Evolutionary conservation across 2,888 invertebrate genomes (phyloP).

Genomic region (Piscicola geometra): DNA sequence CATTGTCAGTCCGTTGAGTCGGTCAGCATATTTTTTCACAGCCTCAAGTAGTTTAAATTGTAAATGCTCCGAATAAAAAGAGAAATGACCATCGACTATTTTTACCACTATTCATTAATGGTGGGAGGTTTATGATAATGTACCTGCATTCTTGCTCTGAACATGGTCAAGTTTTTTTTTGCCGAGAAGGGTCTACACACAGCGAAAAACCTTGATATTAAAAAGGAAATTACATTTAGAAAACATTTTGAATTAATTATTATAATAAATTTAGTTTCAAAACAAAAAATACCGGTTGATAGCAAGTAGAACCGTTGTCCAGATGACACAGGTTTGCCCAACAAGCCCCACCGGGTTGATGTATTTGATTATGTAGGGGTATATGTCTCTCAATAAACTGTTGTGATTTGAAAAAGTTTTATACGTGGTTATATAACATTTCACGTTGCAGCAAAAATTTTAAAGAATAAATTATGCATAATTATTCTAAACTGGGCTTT

Average conservation of each 20-base stretch:
- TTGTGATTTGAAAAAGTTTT: no score
- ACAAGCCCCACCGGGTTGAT: slow-evolving; percentile 39
- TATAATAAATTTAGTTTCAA: background rate
- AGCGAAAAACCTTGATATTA: slow-evolving; percentile 35
- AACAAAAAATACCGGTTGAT: slow-evolving; percentile 38
- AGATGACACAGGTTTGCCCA: slow-evolving; percentile 40
- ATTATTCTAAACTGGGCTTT: no score
- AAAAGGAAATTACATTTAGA: background rate
- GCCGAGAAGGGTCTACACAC: slow-evolving; percentile 41
- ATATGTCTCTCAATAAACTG: background rate
- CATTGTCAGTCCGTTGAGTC: no score
- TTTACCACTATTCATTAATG: no score
- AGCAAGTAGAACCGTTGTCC: slow-evolving; percentile 43
- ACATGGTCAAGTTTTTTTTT: slow-evolving; percentile 35
- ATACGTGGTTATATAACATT: background rate
- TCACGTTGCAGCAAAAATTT: background rate
- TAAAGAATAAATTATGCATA: background rate
- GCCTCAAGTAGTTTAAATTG: no score
- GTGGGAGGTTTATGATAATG: no score
- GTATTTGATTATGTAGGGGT: slow-evolving; percentile 37
- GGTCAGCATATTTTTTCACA: no score
- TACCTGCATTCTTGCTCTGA: slow-evolving; percentile 39
- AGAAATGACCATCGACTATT: no score
- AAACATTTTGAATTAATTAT: background rate
- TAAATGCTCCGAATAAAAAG: no score